These are phyloP conservation scores for Kryptolebias marmoratus DNA, from an alignment of 2,113 vertebrate genomes.

Conservation along the genomic window DNA sequence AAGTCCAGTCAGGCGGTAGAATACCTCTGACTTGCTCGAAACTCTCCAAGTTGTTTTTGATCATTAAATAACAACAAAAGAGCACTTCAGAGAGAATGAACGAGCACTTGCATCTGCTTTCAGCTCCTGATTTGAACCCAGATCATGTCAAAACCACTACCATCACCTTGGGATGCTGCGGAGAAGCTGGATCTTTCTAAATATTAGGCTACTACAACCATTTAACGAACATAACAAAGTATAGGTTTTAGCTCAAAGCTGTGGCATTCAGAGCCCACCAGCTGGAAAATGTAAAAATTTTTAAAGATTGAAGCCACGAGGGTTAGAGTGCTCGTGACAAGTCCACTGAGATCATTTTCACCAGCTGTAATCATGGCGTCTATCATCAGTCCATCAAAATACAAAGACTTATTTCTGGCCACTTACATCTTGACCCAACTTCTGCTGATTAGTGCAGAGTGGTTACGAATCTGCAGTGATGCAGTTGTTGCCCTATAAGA, in stretches of 20 bases:
- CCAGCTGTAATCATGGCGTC: constrained; percentile 59
- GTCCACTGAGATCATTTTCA: constrained; percentile 55
- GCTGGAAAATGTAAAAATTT: constrained; percentile 20
- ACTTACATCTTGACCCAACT: constrained; percentile 60
- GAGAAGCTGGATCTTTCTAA: constrained; percentile 7
- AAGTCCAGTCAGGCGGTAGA: constrained; percentile 37
- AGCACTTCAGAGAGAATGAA: constrained; percentile 45
- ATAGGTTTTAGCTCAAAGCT: constrained; percentile 1
- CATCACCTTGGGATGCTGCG: background rate
- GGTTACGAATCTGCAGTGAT: constrained; percentile 69
- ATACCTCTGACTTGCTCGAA: constrained; percentile 37
- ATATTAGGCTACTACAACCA: background rate
- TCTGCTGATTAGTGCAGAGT: constrained; percentile 52
- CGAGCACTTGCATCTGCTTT: constrained; percentile 23
- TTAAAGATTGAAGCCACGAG: constrained; percentile 29
- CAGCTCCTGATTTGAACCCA: constrained; percentile 10
- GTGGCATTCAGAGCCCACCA: background rate
- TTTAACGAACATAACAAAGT: constrained; percentile 7
- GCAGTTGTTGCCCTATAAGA: constrained; percentile 58
- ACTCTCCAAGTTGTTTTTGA: constrained; percentile 25
- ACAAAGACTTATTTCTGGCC: constrained; percentile 54
- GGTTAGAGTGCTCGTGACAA: constrained; percentile 56
- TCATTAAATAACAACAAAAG: constrained; percentile 38
- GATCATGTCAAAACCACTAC: background rate
- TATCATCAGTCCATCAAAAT: constrained; percentile 69